These are phyloP conservation scores for Pachyrhynchus sulphureomaculatus DNA, from an alignment of 1,140 invertebrate species.

Conservation along the genomic window DNA sequence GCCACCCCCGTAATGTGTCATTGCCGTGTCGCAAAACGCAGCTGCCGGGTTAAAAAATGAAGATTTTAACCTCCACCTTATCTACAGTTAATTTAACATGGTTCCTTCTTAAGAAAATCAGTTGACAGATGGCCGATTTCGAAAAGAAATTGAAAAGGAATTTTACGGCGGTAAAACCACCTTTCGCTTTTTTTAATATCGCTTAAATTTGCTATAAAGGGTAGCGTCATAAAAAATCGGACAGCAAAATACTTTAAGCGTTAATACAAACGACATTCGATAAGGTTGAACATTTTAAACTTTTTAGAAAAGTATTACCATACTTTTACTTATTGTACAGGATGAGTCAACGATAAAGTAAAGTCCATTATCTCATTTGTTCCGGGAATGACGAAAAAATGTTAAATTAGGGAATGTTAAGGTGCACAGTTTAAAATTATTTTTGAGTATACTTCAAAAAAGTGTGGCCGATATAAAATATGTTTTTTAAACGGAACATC, in stretches of 20 bases:
- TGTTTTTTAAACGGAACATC: too few species aligned
- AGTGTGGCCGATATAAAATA: too few species aligned
- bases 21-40: constrained; percentile 42
- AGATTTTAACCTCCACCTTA: constrained; percentile 52
- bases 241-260: background rate
- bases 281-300: too few species aligned
- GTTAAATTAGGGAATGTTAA: too few species aligned
- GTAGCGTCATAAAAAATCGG: constrained; percentile 3
- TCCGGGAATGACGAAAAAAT: too few species aligned
- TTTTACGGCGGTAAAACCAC: constrained; percentile 6
- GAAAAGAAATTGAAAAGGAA: constrained; percentile 19
- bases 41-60: constrained; percentile 50
- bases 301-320: too few species aligned
- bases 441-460: too few species aligned
- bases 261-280: background rate
- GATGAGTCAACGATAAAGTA: too few species aligned
- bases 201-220: constrained; percentile 11
- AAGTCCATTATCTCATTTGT: too few species aligned
- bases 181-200: constrained; percentile 30
- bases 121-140: constrained; percentile 32
- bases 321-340: too few species aligned
- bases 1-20: constrained; percentile 51
- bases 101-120: constrained; percentile 33
- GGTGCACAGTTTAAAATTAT: too few species aligned
- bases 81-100: constrained; percentile 52